Conservation (phyloP, 64 coral and sea anemone species). For the Porites australiensis region DNA sequence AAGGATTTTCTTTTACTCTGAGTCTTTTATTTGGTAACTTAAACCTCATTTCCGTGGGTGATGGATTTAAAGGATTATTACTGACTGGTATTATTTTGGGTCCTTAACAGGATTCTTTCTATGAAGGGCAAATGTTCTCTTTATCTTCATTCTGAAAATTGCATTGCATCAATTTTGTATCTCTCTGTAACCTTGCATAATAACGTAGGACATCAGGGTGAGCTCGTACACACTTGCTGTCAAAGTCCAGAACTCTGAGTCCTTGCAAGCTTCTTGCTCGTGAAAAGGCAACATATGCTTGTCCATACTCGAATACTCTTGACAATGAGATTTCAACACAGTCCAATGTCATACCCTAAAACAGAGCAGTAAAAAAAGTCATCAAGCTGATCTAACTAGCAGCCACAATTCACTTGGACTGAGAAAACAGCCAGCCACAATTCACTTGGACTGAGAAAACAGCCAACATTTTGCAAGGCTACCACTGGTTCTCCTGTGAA, state of each 20-base stretch:
- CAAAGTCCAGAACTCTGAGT: conserved; percentile 90
- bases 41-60: too few relatives aligned
- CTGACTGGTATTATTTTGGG: not conserved
- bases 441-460: too few relatives aligned
- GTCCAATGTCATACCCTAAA: conserved; percentile 98
- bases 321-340: conserved; percentile 99
- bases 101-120: not conserved
- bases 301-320: conserved; percentile 98
- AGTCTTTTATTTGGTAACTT: too few relatives aligned
- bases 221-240: conserved; percentile 88
- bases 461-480: too few relatives aligned
- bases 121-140: conserved; percentile 14
- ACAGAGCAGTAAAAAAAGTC: not conserved
- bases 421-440: too few relatives aligned
- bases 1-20: too few relatives aligned
- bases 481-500: too few relatives aligned
- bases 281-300: conserved; percentile 96
- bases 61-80: not conserved
- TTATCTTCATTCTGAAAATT: conserved; percentile 58
- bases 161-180: conserved; percentile 57
- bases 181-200: conserved; percentile 76
- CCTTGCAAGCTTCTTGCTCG: conserved; percentile 92
- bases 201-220: conserved; percentile 93
- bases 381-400: too few relatives aligned
- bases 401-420: too few relatives aligned